Evolutionary conservation across 2,113 vertebrate genomes (phyloP).

Genomic region (Amia ocellicauda): DNA sequence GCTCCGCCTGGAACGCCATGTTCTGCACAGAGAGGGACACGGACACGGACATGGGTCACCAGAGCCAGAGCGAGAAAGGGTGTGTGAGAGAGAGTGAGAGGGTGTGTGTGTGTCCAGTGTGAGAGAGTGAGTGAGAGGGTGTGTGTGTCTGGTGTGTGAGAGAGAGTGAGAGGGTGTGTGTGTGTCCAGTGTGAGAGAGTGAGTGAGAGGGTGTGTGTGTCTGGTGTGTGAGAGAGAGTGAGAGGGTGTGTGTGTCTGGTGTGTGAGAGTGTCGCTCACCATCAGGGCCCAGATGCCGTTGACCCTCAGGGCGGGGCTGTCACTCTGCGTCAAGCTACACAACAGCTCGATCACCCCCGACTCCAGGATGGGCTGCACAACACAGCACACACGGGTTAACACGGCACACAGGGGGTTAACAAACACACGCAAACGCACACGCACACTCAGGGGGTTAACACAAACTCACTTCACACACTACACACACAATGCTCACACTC

Average conservation of each 20-base stretch:
- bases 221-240: too few relatives aligned
- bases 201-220: too few relatives aligned
- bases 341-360: slow-evolving; percentile 96
- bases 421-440: background rate
- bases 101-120: too few relatives aligned
- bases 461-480: slow-evolving; percentile 10
- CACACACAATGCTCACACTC: background rate
- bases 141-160: too few relatives aligned
- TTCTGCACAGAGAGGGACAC: slow-evolving; percentile 69
- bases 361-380: slow-evolving; percentile 90
- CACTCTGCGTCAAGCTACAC: slow-evolving; percentile 95
- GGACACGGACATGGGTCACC: slow-evolving; percentile 1
- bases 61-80: background rate
- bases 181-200: too few relatives aligned
- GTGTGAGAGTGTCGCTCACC: too few relatives aligned
- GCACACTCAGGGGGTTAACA: background rate
- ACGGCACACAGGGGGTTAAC: background rate
- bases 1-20: slow-evolving; percentile 98
- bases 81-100: too few relatives aligned
- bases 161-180: too few relatives aligned
- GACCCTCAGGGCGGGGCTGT: slow-evolving; percentile 91
- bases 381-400: slow-evolving; percentile 17
- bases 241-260: too few relatives aligned
- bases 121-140: too few relatives aligned
- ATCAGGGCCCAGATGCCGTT: slow-evolving; percentile 99